These are phyloP conservation scores for Tetheella fluctuosa DNA, from an alignment of 2,888 invertebrate species.

Conservation along the genomic window DNA sequence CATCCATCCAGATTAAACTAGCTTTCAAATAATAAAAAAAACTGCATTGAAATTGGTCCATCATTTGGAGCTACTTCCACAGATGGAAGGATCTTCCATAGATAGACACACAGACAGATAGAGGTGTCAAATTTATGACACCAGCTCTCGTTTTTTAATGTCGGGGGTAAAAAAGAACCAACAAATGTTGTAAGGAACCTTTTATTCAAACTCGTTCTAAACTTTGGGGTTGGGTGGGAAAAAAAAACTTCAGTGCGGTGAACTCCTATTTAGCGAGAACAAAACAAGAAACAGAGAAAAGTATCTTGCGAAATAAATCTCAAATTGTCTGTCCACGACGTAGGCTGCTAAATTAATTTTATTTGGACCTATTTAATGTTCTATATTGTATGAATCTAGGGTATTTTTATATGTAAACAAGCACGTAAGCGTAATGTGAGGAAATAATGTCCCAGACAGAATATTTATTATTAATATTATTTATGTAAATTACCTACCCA, in stretches of 20 bases:
- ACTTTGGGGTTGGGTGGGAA: neutral
- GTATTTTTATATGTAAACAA: neutral
- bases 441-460: too few species aligned
- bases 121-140: too few species aligned
- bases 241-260: neutral
- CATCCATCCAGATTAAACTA: too few species aligned
- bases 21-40: too few species aligned
- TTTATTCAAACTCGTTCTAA: neutral
- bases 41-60: too few species aligned
- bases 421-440: too few species aligned
- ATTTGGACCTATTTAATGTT: neutral
- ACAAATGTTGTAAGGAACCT: neutral
- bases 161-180: neutral
- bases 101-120: too few species aligned
- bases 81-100: too few species aligned
- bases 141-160: too few species aligned
- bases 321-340: slow-evolving; percentile 1
- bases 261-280: slow-evolving; percentile 1
- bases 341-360: slow-evolving; percentile 16
- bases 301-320: neutral
- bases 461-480: too few species aligned
- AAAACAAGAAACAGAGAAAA: slow-evolving; percentile 3
- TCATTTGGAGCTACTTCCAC: too few species aligned
- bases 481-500: too few species aligned
- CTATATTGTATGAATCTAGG: neutral